Base-by-base conservation (phyloP, 2,113 vertebrate species). In the Lutjanus erythropterus region DNA sequence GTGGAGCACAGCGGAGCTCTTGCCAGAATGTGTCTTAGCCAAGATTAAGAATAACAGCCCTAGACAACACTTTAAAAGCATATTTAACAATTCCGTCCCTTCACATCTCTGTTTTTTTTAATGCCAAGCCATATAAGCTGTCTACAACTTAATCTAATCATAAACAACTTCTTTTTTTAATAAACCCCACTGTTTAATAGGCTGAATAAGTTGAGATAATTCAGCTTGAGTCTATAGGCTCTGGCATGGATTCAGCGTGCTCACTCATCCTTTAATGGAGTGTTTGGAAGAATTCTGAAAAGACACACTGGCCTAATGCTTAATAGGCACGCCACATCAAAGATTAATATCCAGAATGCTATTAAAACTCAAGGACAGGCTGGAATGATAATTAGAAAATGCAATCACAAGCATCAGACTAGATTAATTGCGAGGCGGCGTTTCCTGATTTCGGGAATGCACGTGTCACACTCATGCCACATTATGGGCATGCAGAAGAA, bases 361-460 rank as follows among this genome's bases (percentile, higher is more conserved):
- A 95, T 95, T 95, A 94, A 95, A 94, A 89, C 93, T 92, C 94
- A 95, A 95, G 94, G 94, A 93, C 93, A 86, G 92, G 87, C 90
- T 89, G 91, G 93, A 93, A 95, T 94, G 91, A 93, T 95, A 95
- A 95, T 95, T 94, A 94, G 86, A 94, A 94, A 94, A 94, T 94
- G 91, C 92, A 95, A 95, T 95, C 94, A 95, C 91, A 91, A 92
- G 89, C 89, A 94, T 94, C 92, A 91, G 88, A 89, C 84, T 59
- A 79, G 90, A 94, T 94, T 94, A 94, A 94, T 95, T 94, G 91
- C 88, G 9, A 88, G 84, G 85, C 86, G 71, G 78, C 56, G 60
- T 87, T 91, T 90, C 77, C 78, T 81, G 92, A 91, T 93, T 91
- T 85, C 29, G 66, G 84, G 75, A 88, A 90, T 61, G 77, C 72